These are phyloP conservation scores for Embiotoca jacksoni DNA, from an alignment of 2,113 vertebrate species.

Conservation along the genomic window DNA sequence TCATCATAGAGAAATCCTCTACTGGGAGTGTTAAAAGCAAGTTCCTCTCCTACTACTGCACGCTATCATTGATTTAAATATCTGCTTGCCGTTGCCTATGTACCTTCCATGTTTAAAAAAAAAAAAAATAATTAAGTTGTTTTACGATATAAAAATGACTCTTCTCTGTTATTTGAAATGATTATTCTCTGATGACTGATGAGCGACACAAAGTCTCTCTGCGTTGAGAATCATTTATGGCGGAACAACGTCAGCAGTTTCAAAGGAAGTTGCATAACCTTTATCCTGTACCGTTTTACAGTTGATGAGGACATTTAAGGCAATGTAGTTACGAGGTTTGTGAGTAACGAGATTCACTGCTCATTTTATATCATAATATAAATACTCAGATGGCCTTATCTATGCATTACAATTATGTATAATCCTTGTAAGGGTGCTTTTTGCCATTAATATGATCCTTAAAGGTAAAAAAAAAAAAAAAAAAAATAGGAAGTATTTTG, in stretches of 20 bases:
- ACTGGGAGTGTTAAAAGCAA: too few species aligned
- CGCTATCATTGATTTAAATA: too few species aligned
- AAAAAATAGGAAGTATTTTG: not conserved
- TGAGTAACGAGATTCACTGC: not conserved
- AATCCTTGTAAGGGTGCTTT: not conserved
- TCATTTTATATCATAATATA: not conserved
- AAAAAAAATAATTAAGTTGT: too few species aligned
- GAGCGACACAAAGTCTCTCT: not conserved
- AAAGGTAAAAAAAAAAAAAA: not conserved
- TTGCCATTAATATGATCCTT: not conserved
- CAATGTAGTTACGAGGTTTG: not conserved
- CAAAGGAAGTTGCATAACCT: conserved; percentile 63
- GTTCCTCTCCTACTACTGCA: too few species aligned
- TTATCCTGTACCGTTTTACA: conserved; percentile 16
- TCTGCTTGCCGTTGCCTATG: too few species aligned
- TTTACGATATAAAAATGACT: too few species aligned
- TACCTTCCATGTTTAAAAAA: too few species aligned
- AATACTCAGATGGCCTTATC: not conserved
- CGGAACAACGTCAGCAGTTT: conserved; percentile 39
- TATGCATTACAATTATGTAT: too few species aligned
- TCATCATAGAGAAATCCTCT: not conserved
- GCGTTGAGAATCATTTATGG: not conserved
- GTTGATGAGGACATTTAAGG: not conserved
- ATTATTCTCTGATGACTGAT: not conserved
- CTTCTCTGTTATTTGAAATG: not conserved